phyloP scores from a whole-genome alignment of 2,888 invertebrate genomes.

The Dascillus cervinus region DNA sequence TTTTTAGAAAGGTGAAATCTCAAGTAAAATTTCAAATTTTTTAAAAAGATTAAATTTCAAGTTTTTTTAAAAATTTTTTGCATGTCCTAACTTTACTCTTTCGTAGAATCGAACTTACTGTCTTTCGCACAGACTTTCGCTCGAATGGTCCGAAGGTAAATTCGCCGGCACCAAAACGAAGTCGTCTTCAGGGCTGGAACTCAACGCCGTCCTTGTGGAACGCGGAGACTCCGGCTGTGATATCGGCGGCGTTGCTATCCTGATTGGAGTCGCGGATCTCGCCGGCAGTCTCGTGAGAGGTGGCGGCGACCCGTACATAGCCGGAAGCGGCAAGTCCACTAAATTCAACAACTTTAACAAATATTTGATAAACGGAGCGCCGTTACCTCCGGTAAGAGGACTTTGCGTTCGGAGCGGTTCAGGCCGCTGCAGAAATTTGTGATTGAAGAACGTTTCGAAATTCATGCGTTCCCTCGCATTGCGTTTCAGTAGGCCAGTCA shows the following conservation, averaged over 20 bases:
- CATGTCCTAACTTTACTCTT: neutral
- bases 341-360: constrained; percentile 1
- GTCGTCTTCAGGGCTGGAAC: constrained; percentile 69
- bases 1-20: neutral
- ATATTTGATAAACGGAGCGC: neutral
- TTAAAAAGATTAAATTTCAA: neutral
- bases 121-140: constrained; percentile 31
- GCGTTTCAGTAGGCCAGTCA: constrained; percentile 79
- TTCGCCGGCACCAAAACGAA: constrained; percentile 74
- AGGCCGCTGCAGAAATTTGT: constrained; percentile 76
- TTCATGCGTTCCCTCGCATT: constrained; percentile 93
- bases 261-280: constrained; percentile 30
- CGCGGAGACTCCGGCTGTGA: constrained; percentile 39
- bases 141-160: constrained; percentile 54
- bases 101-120: constrained; percentile 7
- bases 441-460: constrained; percentile 93
- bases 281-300: constrained; percentile 16
- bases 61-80: neutral
- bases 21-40: neutral
- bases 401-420: constrained; percentile 46
- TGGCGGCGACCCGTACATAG: constrained; percentile 33
- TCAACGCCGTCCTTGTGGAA: constrained; percentile 34
- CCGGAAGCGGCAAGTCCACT: constrained; percentile 32
- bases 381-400: constrained; percentile 18
- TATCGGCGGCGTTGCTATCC: constrained; percentile 32